Conservation (phyloP, 2,797 vertebrate species). For the Acestrorhynchus altus region DNA sequence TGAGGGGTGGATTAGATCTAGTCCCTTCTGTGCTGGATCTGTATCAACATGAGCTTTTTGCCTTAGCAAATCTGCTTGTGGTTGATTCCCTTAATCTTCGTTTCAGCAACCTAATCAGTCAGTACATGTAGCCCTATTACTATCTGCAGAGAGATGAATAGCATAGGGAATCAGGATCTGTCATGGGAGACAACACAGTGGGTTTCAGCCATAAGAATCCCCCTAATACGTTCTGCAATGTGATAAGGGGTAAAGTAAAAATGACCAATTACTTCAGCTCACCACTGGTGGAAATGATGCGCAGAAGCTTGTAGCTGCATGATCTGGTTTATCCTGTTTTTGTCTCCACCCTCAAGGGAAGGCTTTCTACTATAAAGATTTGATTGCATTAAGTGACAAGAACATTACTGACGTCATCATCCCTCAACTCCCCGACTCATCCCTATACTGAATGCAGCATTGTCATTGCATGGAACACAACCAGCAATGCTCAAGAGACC, state of each 20-base stretch:
- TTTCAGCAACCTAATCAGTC: conserved; percentile 35
- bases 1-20: neutral
- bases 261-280: neutral
- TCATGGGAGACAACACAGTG: conserved; percentile 4
- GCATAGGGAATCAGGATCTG: conserved; percentile 2
- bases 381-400: too few species aligned
- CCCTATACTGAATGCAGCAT: too few species aligned
- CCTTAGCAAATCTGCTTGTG: conserved; percentile 19
- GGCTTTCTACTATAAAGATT: too few species aligned
- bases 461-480: too few species aligned
- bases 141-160: conserved; percentile 15
- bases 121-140: conserved; percentile 3
- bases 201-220: conserved; percentile 5
- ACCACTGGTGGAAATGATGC: neutral
- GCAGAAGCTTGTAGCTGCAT: neutral
- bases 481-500: too few species aligned
- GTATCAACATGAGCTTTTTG: conserved; percentile 25
- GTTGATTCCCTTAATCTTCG: conserved; percentile 13
- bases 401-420: too few species aligned
- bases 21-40: neutral
- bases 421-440: too few species aligned
- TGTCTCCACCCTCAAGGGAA: too few species aligned
- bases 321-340: neutral
- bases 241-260: neutral
- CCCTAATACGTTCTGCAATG: neutral